These are phyloP conservation scores for Calycopis cecrops DNA, from an alignment of 1,140 invertebrate genomes.

Conservation along the genomic window DNA sequence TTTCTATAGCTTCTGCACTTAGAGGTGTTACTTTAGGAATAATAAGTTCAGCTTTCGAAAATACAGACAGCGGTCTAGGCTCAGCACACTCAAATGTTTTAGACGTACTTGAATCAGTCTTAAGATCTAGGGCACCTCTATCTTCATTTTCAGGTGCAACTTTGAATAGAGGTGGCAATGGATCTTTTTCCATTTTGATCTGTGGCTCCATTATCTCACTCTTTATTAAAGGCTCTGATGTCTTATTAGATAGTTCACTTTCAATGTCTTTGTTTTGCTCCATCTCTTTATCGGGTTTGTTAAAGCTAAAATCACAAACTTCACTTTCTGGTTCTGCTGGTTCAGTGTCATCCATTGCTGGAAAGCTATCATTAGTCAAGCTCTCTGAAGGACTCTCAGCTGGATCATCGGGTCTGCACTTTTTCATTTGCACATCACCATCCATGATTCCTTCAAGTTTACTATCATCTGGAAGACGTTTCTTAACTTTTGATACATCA, in stretches of 20 bases:
- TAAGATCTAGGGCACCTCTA: conserved; percentile 53
- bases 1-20: conserved; percentile 64
- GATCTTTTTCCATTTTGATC: conserved; percentile 60
- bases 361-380: conserved; percentile 86
- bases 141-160: conserved; percentile 52
- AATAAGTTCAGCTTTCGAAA: conserved; percentile 76
- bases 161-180: conserved; percentile 48
- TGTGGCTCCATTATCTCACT: conserved; percentile 42
- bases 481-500: conserved; percentile 81
- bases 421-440: conserved; percentile 80
- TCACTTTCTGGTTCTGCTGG: conserved; percentile 77
- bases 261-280: conserved; percentile 69
- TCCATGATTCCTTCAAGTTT: conserved; percentile 76
- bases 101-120: conserved; percentile 48
- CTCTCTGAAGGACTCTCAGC: conserved; percentile 86
- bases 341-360: conserved; percentile 85
- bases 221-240: conserved; percentile 47
- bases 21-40: conserved; percentile 76
- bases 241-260: conserved; percentile 46
- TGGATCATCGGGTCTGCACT: conserved; percentile 81
- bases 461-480: conserved; percentile 78
- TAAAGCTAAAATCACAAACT: conserved; percentile 70
- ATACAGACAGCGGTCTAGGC: conserved; percentile 47
- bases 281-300: conserved; percentile 61
- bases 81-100: conserved; percentile 53